Evolutionary conservation across 2,113 vertebrate genomes (phyloP).

Genomic region (Corythoichthys haematopterus): DNA sequence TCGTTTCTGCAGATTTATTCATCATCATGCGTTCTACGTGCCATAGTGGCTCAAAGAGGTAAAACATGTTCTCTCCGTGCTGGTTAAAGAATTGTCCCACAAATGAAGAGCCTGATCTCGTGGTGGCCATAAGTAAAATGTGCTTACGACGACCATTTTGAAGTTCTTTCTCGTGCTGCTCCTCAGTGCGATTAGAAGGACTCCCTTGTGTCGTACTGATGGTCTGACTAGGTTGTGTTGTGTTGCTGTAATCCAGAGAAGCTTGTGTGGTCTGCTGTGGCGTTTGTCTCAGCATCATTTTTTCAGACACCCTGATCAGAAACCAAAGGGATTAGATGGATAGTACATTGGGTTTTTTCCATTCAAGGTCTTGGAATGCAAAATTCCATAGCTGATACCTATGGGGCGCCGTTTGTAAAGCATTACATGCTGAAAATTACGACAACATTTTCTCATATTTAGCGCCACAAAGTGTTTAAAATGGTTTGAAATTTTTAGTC

Average conservation of each 20-base stretch:
- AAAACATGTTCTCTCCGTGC: constrained; percentile 86
- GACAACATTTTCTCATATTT: too few species aligned
- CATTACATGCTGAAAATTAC: too few species aligned
- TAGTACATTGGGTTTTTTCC: too few species aligned
- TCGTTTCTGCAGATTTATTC: constrained; percentile 64
- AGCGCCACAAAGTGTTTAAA: too few species aligned
- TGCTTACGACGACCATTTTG: constrained; percentile 69
- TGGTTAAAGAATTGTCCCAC: constrained; percentile 97
- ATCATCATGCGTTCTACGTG: constrained; percentile 84
- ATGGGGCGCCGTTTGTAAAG: too few species aligned
- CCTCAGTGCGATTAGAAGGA: constrained; percentile 21
- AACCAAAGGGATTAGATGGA: constrained; percentile 16
- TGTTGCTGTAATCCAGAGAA: constrained; percentile 44
- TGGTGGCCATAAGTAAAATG: constrained; percentile 88
- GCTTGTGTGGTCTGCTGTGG: constrained; percentile 69
- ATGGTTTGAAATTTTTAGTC: too few species aligned
- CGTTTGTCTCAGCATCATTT: constrained; percentile 77
- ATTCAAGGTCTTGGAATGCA: not conserved
- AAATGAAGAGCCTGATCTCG: constrained; percentile 91
- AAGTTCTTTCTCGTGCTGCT: constrained; percentile 35
- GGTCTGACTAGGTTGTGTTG: constrained; percentile 65
- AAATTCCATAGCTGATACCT: not conserved
- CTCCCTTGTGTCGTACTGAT: constrained; percentile 51
- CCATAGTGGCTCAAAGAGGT: constrained; percentile 95
- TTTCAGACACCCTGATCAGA: constrained; percentile 83